Evolutionary conservation across 2,113 vertebrate species (phyloP).

Genomic region (Pristiophorus japonicus): DNA sequence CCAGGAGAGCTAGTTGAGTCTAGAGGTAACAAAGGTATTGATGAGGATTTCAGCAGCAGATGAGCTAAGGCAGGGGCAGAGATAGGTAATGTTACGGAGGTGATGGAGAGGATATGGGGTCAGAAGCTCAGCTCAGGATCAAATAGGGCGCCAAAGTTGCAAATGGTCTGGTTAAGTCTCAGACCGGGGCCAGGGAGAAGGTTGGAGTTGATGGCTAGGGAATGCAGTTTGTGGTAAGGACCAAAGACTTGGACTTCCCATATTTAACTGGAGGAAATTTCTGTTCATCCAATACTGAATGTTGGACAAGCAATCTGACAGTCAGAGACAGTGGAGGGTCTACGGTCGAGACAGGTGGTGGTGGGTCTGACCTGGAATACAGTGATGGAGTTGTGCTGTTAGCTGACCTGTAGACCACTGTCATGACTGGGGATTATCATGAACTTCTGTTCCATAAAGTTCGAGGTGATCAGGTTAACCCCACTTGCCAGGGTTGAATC

Average conservation of each 20-base stretch:
- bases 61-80: not conserved
- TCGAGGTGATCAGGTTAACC: not conserved
- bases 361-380: not conserved
- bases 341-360: not conserved
- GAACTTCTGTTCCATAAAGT: not conserved
- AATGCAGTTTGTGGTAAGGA: not conserved
- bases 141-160: not conserved
- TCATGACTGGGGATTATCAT: not conserved
- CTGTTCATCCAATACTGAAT: not conserved
- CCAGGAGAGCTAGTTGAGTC: not conserved
- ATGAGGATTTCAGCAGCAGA: not conserved
- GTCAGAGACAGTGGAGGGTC: not conserved
- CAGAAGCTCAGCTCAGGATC: not conserved
- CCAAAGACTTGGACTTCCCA: not conserved
- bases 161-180: not conserved
- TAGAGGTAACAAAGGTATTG: not conserved
- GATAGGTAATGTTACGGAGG: not conserved
- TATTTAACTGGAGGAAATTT: not conserved
- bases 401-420: not conserved
- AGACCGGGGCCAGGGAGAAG: not conserved
- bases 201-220: not conserved
- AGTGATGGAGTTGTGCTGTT: not conserved
- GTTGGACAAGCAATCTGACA: not conserved
- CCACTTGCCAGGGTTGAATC: not conserved
- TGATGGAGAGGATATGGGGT: not conserved